Percentiles rank a stretch among this genome's conserved stretches.
phyloP scores from a whole-genome alignment of 2,113 vertebrate genomes.

The Dolichallabes microphthalmus region DNA sequence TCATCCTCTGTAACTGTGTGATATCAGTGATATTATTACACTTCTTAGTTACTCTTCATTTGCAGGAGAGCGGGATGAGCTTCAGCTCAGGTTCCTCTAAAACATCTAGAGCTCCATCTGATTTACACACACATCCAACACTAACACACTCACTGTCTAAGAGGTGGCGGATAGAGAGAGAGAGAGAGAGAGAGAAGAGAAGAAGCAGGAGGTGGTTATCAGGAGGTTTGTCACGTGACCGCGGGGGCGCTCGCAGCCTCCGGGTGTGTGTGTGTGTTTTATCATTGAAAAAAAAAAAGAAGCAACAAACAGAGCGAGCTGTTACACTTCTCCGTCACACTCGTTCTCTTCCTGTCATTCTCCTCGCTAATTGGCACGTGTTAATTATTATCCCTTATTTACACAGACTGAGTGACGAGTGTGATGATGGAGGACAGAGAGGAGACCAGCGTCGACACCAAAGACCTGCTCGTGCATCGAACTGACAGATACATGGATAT shows the following conservation, averaged over 20 bases:
- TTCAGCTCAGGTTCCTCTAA: too few relatives aligned
- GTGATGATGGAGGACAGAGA: conserved; percentile 60
- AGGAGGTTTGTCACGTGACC: not conserved
- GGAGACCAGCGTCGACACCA: not conserved
- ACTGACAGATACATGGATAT: not conserved
- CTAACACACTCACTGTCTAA: too few relatives aligned
- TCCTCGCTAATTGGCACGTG: conserved; percentile 14
- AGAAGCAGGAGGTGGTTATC: not conserved
- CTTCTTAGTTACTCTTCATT: too few relatives aligned
- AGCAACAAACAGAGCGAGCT: conserved; percentile 65
- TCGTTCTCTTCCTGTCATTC: conserved; percentile 59
- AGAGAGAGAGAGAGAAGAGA: not conserved
- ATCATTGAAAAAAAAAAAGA: not conserved
- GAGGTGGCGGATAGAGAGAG: too few relatives aligned
- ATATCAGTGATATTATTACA: not conserved
- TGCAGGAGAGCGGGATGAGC: too few relatives aligned
- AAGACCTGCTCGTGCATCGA: not conserved
- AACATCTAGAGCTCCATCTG: too few relatives aligned
- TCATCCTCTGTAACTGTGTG: conserved; percentile 3
- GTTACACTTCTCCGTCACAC: conserved; percentile 59
- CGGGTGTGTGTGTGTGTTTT: not conserved
- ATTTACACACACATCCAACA: too few relatives aligned
- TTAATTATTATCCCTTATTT: conserved; percentile 27
- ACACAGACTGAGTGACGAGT: conserved; percentile 59
- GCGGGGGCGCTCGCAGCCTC: not conserved